phyloP scores from a whole-genome alignment of 53 echinoderm and acorn worm species.

The Holothuria scabra region DNA sequence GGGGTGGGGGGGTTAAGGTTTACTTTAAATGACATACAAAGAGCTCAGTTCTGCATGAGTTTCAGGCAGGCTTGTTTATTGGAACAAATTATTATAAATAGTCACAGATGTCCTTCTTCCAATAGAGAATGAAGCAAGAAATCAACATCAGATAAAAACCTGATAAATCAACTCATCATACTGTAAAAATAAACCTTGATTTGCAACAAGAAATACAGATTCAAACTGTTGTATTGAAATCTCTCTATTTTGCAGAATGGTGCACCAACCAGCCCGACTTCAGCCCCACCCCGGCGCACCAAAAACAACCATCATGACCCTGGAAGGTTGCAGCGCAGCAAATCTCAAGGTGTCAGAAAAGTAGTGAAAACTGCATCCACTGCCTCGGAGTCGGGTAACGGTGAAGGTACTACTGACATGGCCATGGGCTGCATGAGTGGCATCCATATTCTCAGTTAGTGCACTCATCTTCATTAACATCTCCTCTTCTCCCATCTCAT shows the following conservation, averaged over 20 bases:
- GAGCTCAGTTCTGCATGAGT: too few relatives aligned
- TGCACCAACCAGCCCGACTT: constrained; percentile 88
- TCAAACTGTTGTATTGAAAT: too few relatives aligned
- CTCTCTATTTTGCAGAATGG: constrained; percentile 72
- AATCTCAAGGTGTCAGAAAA: constrained; percentile 93
- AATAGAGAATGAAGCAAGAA: too few relatives aligned
- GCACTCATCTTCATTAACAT: constrained; percentile 43
- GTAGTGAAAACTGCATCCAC: constrained; percentile 95
- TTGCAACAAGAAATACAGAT: too few relatives aligned
- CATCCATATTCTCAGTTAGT: constrained; percentile 73
- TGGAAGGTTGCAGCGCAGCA: constrained; percentile 92
- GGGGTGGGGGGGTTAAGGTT: too few relatives aligned
- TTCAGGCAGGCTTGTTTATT: too few relatives aligned
- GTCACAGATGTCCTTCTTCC: too few relatives aligned
- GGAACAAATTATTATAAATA: too few relatives aligned
- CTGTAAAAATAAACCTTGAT: too few relatives aligned
- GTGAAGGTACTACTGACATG: constrained; percentile 81
- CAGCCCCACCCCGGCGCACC: constrained; percentile 45
- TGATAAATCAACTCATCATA: too few relatives aligned
- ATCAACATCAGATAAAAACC: too few relatives aligned
- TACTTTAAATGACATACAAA: too few relatives aligned
- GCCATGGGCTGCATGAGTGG: constrained; percentile 86
- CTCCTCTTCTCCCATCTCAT: constrained; percentile 10
- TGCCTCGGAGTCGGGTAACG: constrained; percentile 88
- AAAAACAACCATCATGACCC: constrained; percentile 87